Conservation (phyloP, 2,797 vertebrate species). For the Sitta carolinensis region DNA sequence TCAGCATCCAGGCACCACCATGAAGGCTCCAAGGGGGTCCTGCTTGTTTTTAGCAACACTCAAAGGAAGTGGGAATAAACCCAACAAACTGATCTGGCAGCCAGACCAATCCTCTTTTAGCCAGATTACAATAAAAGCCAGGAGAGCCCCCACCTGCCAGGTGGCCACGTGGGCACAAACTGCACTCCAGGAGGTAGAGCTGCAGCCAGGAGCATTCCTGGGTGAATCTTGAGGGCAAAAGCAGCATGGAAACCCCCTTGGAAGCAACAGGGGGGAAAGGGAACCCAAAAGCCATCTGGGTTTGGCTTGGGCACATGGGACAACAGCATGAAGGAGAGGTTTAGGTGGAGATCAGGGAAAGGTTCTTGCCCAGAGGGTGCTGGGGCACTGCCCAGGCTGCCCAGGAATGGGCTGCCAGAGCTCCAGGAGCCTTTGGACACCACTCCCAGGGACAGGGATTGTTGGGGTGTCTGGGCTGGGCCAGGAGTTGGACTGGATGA, state of each 20-base stretch:
- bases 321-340: background rate
- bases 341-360: background rate
- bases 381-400: background rate
- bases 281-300: background rate
- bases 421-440: background rate
- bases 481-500: rapidly evolving
- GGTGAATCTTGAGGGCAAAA: rapidly evolving
- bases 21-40: background rate
- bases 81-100: background rate
- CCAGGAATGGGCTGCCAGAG: background rate
- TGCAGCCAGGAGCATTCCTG: rapidly evolving
- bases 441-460: background rate
- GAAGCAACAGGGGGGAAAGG: background rate
- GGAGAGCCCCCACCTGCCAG: background rate
- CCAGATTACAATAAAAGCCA: background rate
- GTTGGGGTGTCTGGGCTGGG: background rate
- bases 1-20: background rate
- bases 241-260: rapidly evolving
- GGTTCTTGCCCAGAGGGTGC: background rate
- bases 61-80: background rate
- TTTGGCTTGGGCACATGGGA: background rate
- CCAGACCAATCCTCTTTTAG: conserved; percentile 1
- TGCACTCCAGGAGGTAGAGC: background rate
- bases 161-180: background rate
- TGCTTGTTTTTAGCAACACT: background rate